Evolutionary conservation across 2,113 vertebrate genomes (phyloP), one percentile per base, ranked within the genome.

Genomic region (Burhinus oedicnemus): DNA sequence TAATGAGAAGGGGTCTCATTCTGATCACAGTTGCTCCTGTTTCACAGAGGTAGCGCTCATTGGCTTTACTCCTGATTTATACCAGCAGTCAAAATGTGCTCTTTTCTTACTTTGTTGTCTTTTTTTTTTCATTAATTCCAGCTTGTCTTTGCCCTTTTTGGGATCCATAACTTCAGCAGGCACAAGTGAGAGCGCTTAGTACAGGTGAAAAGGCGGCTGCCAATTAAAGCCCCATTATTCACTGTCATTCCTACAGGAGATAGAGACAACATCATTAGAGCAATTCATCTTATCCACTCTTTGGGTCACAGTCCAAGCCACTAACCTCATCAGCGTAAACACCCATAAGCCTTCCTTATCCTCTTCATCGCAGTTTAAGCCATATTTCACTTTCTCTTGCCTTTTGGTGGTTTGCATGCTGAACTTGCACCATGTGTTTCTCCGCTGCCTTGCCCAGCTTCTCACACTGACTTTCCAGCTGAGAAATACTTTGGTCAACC

Each of bases 141-240:
- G 55, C 89, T 83, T 89, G 60, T 78, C 94, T 88, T 47, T 91
- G 81, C 40, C 71, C 58, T 90, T 79, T 68, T 71, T 18, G 68
- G 74, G 70, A 45, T 38, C 74, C 66, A 5, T 26, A 70, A 36
- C 45, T 96, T 71, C 86, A 64, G 49, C 58, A 90, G 74, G 60
- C 84, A 80, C 77, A 47, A 49, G 55, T 15, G 77, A 81, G 93
- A 84, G 52, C 54, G 8, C 68, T 72, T 23, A 68, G 85, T 40
- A n/a, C 92, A 96, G 93, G 95, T 93, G 68, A 95, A 77, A 65
- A 95, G 80, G 86, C 42, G 12, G 78, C 65, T 89, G 82, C 94
- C 97, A 97, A 96, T 97, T 97, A 94, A 96, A 93, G 65, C 45
- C 76, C 15, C 79, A 87, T 94, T 93, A 90, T 80, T 97, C 97